Evolutionary conservation across 2,888 invertebrate genomes (phyloP), one percentile per base, ranked within the genome.

Genomic region (Mythimna pallens): DNA sequence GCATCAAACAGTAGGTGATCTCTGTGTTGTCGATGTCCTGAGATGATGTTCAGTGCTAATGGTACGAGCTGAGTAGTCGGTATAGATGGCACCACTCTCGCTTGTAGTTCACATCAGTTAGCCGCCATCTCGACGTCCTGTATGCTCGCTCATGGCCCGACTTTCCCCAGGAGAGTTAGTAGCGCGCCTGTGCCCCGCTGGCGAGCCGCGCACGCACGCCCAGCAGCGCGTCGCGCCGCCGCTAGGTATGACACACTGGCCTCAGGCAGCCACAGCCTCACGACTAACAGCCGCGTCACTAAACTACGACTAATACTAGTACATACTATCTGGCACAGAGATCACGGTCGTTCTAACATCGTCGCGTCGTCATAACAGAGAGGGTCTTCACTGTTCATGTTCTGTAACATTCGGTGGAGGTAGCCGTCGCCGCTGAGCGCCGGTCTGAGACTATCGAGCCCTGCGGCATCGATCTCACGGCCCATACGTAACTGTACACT

Each of bases 21-120:
- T 95, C 92, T 94, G 92, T 94, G 94, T 94, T 93, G 94, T 94
- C 92, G 87, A 89, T 92, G 94, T 93, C 92, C 90, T 91, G 92
- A 90, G 88, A 91, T 89, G 89, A 87, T 86, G 87, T 88, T 86
- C 75, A 69, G 73, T 73, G 92, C 92, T 92, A 92, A 68, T 73
- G 87, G 87, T 87, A 82, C 84, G 82, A 89, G 91, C 88, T 87
- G 78, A 82, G 88, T 89, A 91, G 88, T 81, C 86, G 91, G 86
- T 83, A 83, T 90, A 91, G 92, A 85, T 87, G 88, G 89, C 91
- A 89, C 86, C 83, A 82, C 75, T 86, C 84, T 82, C 84, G 87
- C 82, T 82, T 80, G 81, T 83, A 81, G 80, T 80, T 73, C 71
- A 70, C 78, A 68, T 71, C 67, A 59, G 74, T 17, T 71, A 78